These are phyloP conservation scores for Sandelia bainsii DNA, from an alignment of 2,797 vertebrate species.

Conservation along the genomic window DNA sequence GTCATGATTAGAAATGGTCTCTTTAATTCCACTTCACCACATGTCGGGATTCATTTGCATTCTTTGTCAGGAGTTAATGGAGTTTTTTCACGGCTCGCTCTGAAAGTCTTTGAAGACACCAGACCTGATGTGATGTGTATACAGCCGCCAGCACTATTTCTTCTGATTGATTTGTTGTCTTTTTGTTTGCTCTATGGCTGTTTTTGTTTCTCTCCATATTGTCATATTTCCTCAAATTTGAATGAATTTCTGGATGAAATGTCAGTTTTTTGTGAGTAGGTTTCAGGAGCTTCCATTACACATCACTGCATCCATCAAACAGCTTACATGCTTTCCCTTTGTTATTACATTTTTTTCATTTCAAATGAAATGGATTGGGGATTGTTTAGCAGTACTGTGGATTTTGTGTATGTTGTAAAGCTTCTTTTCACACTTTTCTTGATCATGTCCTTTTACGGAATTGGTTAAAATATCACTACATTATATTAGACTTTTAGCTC, in stretches of 20 bases:
- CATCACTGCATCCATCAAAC: conserved; percentile 62
- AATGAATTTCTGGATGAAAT: conserved; percentile 66
- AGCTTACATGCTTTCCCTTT: conserved; percentile 16
- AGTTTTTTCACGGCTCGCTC: conserved; percentile 94
- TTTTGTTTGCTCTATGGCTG: conserved; percentile 75
- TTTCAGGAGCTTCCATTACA: conserved; percentile 65
- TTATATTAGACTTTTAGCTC: background rate
- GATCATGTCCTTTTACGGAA: background rate
- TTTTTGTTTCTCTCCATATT: conserved; percentile 71
- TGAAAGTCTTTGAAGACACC: conserved; percentile 99
- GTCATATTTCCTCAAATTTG: conserved; percentile 70
- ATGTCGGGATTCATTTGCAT: conserved; percentile 99
- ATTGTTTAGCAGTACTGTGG: background rate
- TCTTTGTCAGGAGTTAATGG: conserved; percentile 99
- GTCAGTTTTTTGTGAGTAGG: conserved; percentile 39
- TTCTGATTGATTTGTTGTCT: conserved; percentile 93
- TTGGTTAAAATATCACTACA: conserved; percentile 1
- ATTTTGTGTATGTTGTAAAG: conserved; percentile 26
- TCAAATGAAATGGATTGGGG: conserved; percentile 19
- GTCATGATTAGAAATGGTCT: conserved; percentile 98
- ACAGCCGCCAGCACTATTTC: conserved; percentile 95
- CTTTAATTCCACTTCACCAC: conserved; percentile 99
- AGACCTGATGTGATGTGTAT: conserved; percentile 99
- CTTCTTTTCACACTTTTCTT: conserved; percentile 5
- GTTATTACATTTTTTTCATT: conserved; percentile 30